Evolutionary conservation across 2,113 vertebrate species (phyloP).

Genomic region (Geothlypis trichas): DNA sequence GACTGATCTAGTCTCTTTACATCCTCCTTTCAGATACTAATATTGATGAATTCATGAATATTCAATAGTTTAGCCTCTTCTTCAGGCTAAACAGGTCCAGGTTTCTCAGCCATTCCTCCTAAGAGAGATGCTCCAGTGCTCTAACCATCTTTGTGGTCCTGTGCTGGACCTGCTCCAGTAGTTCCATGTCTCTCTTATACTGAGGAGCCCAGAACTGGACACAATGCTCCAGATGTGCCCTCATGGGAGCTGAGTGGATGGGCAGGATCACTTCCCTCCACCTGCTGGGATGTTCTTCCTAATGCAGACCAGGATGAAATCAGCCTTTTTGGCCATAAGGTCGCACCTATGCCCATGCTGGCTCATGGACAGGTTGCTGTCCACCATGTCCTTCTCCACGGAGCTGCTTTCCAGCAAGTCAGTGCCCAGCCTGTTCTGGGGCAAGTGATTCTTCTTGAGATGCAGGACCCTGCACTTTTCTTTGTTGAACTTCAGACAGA

Average conservation of each 20-base stretch:
- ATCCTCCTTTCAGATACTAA: background rate
- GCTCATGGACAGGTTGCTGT: background rate
- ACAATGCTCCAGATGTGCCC: background rate
- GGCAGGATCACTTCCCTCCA: accelerated
- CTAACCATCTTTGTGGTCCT: background rate
- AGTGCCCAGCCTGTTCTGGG: accelerated
- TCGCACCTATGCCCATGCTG: too few relatives aligned
- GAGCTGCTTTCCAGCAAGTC: background rate
- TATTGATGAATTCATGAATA: background rate
- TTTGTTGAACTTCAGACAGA: background rate
- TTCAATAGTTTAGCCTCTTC: background rate
- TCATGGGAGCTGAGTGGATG: background rate
- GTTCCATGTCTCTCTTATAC: background rate
- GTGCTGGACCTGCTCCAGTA: background rate
- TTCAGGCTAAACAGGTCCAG: background rate
- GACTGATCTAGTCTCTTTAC: background rate
- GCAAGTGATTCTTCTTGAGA: background rate
- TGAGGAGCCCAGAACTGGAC: background rate
- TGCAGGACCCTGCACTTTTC: background rate
- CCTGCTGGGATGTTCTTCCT: too few relatives aligned
- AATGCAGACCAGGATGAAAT: accelerated
- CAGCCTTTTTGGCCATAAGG: background rate
- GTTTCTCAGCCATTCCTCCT: background rate
- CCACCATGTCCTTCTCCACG: background rate
- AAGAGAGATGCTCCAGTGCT: background rate